These are phyloP conservation scores for Drosophila mayri DNA, from an alignment of 1,140 invertebrate genomes.

Conservation along the genomic window DNA sequence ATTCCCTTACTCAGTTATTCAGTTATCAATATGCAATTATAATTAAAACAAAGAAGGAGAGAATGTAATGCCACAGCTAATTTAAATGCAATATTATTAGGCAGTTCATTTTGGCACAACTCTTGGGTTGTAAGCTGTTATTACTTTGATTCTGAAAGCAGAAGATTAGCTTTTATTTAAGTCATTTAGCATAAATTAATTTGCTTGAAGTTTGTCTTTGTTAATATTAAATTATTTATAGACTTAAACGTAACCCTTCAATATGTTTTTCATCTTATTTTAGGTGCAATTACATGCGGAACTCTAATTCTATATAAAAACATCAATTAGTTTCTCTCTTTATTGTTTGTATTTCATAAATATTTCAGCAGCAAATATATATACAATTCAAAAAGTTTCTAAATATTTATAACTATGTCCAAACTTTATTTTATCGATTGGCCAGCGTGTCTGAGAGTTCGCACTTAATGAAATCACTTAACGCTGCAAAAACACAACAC, in stretches of 20 bases:
- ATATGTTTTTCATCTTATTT: not conserved
- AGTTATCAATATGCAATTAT: slow-evolving; percentile 64
- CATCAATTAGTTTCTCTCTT: not conserved
- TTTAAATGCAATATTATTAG: slow-evolving; percentile 29
- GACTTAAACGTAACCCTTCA: not conserved
- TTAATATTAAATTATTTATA: not conserved
- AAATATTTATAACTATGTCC: not conserved
- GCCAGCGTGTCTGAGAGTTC: slow-evolving; percentile 30
- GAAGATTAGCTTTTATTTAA: not conserved
- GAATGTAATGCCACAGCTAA: slow-evolving; percentile 10
- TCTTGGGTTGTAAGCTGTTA: not conserved
- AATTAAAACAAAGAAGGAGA: slow-evolving; percentile 11
- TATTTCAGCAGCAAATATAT: not conserved
- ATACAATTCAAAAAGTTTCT: not conserved
- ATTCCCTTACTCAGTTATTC: slow-evolving; percentile 2
- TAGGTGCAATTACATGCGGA: not conserved
- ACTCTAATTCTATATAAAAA: not conserved
- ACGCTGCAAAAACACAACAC: slow-evolving; percentile 51
- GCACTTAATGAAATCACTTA: slow-evolving; percentile 77
- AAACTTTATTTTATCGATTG: slow-evolving; percentile 44
- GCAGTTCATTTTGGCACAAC: not conserved
- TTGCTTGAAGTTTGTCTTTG: not conserved
- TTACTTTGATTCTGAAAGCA: not conserved
- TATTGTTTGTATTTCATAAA: not conserved
- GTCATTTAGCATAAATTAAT: not conserved